Percentiles rank a stretch among this genome's conserved stretches.
phyloP scores from a whole-genome alignment of 1,140 invertebrate genomes.

The Ips typographus region DNA sequence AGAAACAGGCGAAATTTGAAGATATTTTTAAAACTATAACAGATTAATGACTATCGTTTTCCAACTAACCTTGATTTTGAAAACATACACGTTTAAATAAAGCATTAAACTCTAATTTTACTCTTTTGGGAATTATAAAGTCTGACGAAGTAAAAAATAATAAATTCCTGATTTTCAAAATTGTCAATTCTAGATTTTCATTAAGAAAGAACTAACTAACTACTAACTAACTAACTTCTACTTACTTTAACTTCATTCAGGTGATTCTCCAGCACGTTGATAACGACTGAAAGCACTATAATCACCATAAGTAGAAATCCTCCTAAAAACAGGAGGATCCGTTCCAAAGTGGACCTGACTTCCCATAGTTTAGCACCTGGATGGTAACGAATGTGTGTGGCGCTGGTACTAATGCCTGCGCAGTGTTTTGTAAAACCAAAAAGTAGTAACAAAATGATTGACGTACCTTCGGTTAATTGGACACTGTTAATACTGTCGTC shows the following conservation, averaged over 20 bases:
- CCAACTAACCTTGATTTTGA: no score
- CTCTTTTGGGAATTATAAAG: no score
- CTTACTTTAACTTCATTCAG: slow-evolving; percentile 43
- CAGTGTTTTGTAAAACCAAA: no score
- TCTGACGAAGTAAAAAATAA: no score
- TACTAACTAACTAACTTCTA: neutral
- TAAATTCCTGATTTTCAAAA: no score
- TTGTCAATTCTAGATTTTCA: no score
- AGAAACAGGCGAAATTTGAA: no score
- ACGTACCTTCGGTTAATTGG: slow-evolving; percentile 66
- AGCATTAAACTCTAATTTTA: no score
- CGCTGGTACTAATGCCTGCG: slow-evolving; percentile 66
- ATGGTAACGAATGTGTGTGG: slow-evolving; percentile 79
- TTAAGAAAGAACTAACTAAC: no score
- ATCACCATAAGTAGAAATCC: slow-evolving; percentile 65
- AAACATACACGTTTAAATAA: no score
- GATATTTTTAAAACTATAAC: no score
- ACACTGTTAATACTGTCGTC: slow-evolving; percentile 82
- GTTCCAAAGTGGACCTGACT: slow-evolving; percentile 61
- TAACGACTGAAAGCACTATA: slow-evolving; percentile 56
- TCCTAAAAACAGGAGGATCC: slow-evolving; percentile 58
- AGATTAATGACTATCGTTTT: no score
- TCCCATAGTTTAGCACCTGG: slow-evolving; percentile 66
- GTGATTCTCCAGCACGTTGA: slow-evolving; percentile 46
- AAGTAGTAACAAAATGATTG: neutral